Evolutionary conservation across 1,140 invertebrate genomes (phyloP).

Genomic region (Procambarus clarkii): DNA sequence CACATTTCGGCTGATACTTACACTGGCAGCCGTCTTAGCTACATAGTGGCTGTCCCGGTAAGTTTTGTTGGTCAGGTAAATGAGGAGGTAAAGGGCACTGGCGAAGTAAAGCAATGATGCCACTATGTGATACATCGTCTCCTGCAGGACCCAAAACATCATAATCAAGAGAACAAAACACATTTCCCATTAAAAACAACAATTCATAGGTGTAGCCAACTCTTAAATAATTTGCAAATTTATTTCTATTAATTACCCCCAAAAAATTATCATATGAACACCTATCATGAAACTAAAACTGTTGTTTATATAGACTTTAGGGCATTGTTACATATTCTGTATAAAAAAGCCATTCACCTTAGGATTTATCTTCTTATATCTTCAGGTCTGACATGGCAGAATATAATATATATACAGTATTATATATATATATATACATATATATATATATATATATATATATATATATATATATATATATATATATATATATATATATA

Average conservation of each 20-base stretch:
- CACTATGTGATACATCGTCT: conserved; percentile 63
- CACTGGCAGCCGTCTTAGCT: conserved; percentile 52
- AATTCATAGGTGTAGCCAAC: not conserved
- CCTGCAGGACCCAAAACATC: conserved; percentile 52
- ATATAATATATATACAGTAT: too few relatives aligned
- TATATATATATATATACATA: too few relatives aligned
- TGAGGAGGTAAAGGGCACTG: conserved; percentile 52
- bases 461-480: too few relatives aligned
- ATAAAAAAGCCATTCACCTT: too few relatives aligned
- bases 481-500: too few relatives aligned
- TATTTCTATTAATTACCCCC: too few relatives aligned
- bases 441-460: too few relatives aligned
- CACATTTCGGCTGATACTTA: conserved; percentile 21
- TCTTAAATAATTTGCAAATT: not conserved
- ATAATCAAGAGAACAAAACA: conserved; percentile 6
- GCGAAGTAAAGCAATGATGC: conserved; percentile 50
- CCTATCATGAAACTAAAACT: too few relatives aligned
- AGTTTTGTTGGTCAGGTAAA: conserved; percentile 48
- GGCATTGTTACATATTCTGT: too few relatives aligned
- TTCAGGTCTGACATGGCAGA: too few relatives aligned
- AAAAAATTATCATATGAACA: not conserved
- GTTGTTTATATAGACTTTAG: too few relatives aligned
- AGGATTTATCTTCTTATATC: too few relatives aligned
- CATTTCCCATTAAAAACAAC: not conserved
- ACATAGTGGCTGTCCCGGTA: not conserved